phyloP scores from a whole-genome alignment of 2,888 invertebrate genomes.

The Mythimna ferrago region DNA sequence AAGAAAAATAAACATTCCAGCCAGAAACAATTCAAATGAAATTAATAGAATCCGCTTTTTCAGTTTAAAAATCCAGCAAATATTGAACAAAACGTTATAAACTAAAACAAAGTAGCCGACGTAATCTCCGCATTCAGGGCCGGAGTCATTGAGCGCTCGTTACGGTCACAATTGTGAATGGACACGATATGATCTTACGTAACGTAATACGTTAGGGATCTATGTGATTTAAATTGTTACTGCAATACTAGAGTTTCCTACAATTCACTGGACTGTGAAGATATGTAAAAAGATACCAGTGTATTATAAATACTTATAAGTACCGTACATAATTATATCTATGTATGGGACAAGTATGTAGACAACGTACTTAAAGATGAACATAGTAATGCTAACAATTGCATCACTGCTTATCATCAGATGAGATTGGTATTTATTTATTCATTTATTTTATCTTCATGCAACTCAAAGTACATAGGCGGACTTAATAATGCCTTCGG shows the following conservation, averaged over 20 bases:
- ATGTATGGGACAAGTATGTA: no score
- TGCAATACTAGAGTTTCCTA: constrained; percentile 25
- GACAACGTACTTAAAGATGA: not conserved
- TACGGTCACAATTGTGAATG: constrained; percentile 66
- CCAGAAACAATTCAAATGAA: no score
- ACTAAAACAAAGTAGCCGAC: constrained; percentile 51
- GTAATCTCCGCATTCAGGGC: constrained; percentile 64
- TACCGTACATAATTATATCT: no score
- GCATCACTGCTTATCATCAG: no score
- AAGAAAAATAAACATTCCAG: no score
- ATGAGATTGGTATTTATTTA: no score
- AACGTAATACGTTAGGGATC: constrained; percentile 47
- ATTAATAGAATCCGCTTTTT: no score
- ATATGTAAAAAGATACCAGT: not conserved
- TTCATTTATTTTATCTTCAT: no score
- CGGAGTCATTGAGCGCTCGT: constrained; percentile 66
- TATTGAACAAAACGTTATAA: constrained; percentile 17
- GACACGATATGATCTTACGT: constrained; percentile 54
- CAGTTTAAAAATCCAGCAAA: not conserved
- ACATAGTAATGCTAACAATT: no score
- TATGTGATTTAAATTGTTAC: constrained; percentile 50
- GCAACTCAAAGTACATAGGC: no score
- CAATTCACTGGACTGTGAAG: constrained; percentile 37
- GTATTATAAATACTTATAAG: no score
- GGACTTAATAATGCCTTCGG: no score